These are phyloP conservation scores for Minunthozetes semirufus DNA, from an alignment of 2,888 invertebrate species.

Conservation along the genomic window DNA sequence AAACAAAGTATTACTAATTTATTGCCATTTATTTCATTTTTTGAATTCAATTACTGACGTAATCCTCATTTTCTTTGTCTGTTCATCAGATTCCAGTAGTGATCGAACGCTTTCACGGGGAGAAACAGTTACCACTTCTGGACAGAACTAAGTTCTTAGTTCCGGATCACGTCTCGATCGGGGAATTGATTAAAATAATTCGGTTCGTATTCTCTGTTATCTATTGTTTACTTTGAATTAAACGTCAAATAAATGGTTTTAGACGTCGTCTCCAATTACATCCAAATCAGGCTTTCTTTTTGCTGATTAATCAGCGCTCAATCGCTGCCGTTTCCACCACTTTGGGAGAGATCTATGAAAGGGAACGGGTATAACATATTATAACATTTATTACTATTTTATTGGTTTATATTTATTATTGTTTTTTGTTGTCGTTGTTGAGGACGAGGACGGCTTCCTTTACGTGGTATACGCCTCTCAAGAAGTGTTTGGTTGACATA, in stretches of 20 bases:
- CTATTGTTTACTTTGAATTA: background rate
- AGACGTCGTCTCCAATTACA: slow-evolving; percentile 54
- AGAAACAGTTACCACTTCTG: slow-evolving; percentile 54
- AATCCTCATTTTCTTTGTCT: slow-evolving; percentile 36
- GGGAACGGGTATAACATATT: slow-evolving; percentile 52
- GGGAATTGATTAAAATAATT: slow-evolving; percentile 55
- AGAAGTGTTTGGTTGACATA: slow-evolving; percentile 66
- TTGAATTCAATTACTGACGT: background rate
- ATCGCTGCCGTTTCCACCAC: slow-evolving; percentile 73
- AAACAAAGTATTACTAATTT: slow-evolving; percentile 49
- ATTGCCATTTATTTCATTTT: background rate
- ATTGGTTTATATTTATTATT: background rate
- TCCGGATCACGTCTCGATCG: slow-evolving; percentile 55
- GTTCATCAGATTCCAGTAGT: slow-evolving; percentile 48
- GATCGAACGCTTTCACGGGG: slow-evolving; percentile 54
- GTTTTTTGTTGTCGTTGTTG: background rate
- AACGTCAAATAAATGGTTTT: background rate
- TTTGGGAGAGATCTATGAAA: slow-evolving; percentile 70
- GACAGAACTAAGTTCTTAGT: slow-evolving; percentile 56
- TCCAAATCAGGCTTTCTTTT: slow-evolving; percentile 57
- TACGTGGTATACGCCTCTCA: slow-evolving; percentile 84
- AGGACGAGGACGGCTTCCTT: slow-evolving; percentile 73
- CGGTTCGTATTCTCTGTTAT: slow-evolving; percentile 46
- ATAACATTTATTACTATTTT: background rate
- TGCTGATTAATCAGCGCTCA: slow-evolving; percentile 73